Evolutionary conservation across 2,797 vertebrate genomes (phyloP).

Genomic region (Xiphophorus birchmanni): DNA sequence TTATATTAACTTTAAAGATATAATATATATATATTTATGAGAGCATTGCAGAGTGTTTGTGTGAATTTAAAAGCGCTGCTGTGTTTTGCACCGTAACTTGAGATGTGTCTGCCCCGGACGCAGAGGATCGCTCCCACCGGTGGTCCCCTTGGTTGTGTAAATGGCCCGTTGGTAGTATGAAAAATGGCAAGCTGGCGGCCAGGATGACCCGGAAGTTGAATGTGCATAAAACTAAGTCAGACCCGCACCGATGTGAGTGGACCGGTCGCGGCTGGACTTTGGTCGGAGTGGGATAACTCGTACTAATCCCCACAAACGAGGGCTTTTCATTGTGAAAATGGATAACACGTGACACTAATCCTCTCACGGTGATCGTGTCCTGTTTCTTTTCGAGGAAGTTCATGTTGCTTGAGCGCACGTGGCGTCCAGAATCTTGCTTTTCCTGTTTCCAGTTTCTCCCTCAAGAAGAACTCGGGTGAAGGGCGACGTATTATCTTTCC

Average conservation of each 20-base stretch:
- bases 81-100: slow-evolving; percentile 11
- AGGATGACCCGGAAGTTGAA: slow-evolving; percentile 29
- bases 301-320: slow-evolving; percentile 68
- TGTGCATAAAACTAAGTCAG: slow-evolving; percentile 59
- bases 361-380: slow-evolving; percentile 35
- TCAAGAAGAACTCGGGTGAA: slow-evolving; percentile 23
- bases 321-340: slow-evolving; percentile 41
- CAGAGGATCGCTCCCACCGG: slow-evolving; percentile 42
- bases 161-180: slow-evolving; percentile 46
- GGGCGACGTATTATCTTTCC: slow-evolving; percentile 16
- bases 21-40: not conserved
- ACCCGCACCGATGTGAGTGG: slow-evolving; percentile 72
- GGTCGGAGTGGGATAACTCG: slow-evolving; percentile 59
- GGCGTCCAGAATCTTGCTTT: slow-evolving; percentile 35
- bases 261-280: slow-evolving; percentile 46
- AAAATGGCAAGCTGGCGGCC: slow-evolving; percentile 21
- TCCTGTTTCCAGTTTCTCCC: slow-evolving; percentile 58
- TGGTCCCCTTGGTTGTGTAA: slow-evolving; percentile 47
- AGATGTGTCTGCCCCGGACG: slow-evolving; percentile 56
- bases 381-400: slow-evolving; percentile 46
- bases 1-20: slow-evolving; percentile 4
- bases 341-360: slow-evolving; percentile 57
- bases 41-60: slow-evolving; percentile 7
- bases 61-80: slow-evolving; percentile 24
- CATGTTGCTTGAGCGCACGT: slow-evolving; percentile 23